Base-by-base conservation (phyloP, 2,888 invertebrate species). In the Amiota mariae region DNA sequence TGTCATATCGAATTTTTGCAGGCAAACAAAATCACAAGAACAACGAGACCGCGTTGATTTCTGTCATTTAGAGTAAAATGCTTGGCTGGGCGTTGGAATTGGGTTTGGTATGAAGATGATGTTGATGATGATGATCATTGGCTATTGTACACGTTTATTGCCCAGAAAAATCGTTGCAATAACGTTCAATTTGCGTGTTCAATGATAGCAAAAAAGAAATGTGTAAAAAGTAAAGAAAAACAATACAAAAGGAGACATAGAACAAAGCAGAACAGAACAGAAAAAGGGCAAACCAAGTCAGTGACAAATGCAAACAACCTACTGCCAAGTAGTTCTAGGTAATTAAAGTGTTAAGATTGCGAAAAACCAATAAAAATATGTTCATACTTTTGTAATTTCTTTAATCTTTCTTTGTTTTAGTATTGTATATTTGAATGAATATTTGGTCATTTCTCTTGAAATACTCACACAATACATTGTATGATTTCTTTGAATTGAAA, bases 151-250 rank as follows among this genome's bases (percentile, higher is more conserved):
- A 78, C 75, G 78, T 75, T 75, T 76, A 76, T 78, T 76, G 72
- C 67, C 54, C 75, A 48, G 66, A 49, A 76, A 36, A 36, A 76
- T 75, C 77, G 75, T 64, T 74, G 75, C 79, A 80, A 81, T 82
- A 82, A 81, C 77, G 77, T 84, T 78, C 80, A 79, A 80, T 83
- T 80, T 82, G 75, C 70, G 71, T 75, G 12, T 68, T 49, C 71
- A 57, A 48, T 72, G 56, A 64, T 49, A 66, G 66, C 66, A 48
- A 66, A 64, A 54, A 56, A 46, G 20, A 71, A 73, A 12, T 1
- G 13, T 56, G 36, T 24, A 24, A 36, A 36, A 36, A 6, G 8
- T 36, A 70, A 15, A 66, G 10, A 18, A 66, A 51, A n/a, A 49
- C 46, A 8, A 74, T 46, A 57, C 24, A 61, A 51, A n/a, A 36